Conservation (phyloP, 2,888 invertebrate species). For the Drosophila planitibia region DNA sequence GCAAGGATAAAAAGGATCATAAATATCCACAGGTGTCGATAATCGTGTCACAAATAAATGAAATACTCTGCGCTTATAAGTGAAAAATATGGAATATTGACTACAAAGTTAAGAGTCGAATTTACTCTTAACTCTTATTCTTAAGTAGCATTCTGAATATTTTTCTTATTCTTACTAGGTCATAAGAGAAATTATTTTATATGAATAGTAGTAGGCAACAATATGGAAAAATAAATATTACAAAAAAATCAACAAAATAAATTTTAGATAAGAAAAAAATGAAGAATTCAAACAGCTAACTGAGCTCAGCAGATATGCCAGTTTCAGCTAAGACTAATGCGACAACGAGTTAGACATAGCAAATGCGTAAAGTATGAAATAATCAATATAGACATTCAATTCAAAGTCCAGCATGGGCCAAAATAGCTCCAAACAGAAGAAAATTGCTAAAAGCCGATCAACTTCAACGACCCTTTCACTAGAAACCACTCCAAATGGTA, state of each 20-base stretch:
- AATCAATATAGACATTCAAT: not conserved
- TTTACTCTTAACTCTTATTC: not conserved
- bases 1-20: not conserved
- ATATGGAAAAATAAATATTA: not conserved
- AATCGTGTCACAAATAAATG: not conserved
- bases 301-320: not conserved
- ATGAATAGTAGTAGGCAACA: conserved; percentile 27
- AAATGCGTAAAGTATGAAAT: not conserved
- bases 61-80: conserved; percentile 4
- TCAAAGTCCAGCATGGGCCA: conserved; percentile 18
- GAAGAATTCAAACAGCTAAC: no score
- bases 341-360: not conserved
- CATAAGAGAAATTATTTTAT: not conserved
- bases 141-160: not conserved
- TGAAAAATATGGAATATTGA: not conserved
- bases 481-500: not conserved
- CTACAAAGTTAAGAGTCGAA: not conserved
- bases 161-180: not conserved
- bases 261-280: not conserved
- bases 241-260: not conserved
- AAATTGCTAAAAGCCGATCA: not conserved
- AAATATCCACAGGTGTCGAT: not conserved
- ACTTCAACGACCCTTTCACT: not conserved
- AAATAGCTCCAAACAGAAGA: not conserved
- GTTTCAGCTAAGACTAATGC: not conserved